Conservation (phyloP, 2,113 vertebrate species). For the Plotosus lineatus region DNA sequence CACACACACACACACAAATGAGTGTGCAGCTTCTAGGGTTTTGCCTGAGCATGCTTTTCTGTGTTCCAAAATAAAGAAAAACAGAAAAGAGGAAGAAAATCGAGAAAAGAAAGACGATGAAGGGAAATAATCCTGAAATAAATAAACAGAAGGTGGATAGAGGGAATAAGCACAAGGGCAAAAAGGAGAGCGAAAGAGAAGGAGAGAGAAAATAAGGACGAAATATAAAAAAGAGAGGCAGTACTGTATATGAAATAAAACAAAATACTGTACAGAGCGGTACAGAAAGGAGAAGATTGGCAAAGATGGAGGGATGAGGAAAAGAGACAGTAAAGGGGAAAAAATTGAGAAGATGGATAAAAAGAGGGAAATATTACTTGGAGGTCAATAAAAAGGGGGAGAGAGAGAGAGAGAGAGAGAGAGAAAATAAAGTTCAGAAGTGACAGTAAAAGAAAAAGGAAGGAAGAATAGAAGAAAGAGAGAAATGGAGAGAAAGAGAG, state of each 20-base stretch:
- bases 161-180: constrained; percentile 15
- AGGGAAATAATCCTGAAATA: not conserved
- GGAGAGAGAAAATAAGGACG: not conserved
- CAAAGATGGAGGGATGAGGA: not conserved
- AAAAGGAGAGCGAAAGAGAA: not conserved
- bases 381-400: too few species aligned
- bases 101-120: constrained; percentile 1
- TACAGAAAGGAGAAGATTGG: not conserved
- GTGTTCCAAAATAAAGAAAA: not conserved
- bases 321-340: too few species aligned
- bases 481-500: not conserved
- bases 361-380: too few species aligned
- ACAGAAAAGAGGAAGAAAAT: not conserved
- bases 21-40: not conserved
- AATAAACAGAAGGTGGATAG: not conserved
- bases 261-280: not conserved
- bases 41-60: not conserved
- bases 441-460: not conserved
- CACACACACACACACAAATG: not conserved
- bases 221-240: not conserved
- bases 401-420: not conserved
- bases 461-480: not conserved
- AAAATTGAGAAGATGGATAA: too few species aligned
- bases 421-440: too few species aligned
- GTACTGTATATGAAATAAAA: too few species aligned